These are phyloP conservation scores for Cephalopachus bancanus DNA, from an alignment of 2,797 vertebrate genomes.

Conservation along the genomic window DNA sequence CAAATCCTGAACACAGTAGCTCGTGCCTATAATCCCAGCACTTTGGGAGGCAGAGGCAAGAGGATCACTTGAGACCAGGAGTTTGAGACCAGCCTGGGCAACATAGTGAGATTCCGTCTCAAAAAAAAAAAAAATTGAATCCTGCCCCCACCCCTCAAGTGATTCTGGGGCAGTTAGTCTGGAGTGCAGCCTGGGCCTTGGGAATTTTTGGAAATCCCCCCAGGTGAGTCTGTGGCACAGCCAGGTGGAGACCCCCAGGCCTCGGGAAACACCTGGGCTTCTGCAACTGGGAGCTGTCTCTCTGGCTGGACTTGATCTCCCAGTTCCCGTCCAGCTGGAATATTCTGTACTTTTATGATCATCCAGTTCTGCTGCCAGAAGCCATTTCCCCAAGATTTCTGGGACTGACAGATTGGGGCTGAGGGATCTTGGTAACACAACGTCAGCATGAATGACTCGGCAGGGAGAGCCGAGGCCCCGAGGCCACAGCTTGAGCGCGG, in stretches of 20 bases:
- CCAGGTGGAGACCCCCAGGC: neutral
- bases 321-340: neutral
- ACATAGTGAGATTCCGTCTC: too few species aligned
- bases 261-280: fast-evolving
- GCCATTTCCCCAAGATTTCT: neutral
- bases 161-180: neutral
- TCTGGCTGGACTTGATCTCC: neutral
- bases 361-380: neutral
- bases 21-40: too few species aligned
- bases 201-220: neutral
- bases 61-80: too few species aligned
- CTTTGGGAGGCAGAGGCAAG: too few species aligned
- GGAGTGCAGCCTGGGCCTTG: neutral
- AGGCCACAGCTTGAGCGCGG: neutral
- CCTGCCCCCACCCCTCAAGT: neutral
- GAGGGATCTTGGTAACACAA: neutral
- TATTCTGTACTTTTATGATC: neutral
- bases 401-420: slow-evolving; percentile 19
- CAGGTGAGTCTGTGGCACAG: neutral
- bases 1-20: too few species aligned
- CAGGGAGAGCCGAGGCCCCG: neutral
- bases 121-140: too few species aligned
- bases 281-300: neutral
- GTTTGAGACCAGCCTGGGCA: too few species aligned
- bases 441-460: neutral